These are phyloP conservation scores for Leptodactylus fallax DNA, from an alignment of 2,797 vertebrate species.

Conservation along the genomic window DNA sequence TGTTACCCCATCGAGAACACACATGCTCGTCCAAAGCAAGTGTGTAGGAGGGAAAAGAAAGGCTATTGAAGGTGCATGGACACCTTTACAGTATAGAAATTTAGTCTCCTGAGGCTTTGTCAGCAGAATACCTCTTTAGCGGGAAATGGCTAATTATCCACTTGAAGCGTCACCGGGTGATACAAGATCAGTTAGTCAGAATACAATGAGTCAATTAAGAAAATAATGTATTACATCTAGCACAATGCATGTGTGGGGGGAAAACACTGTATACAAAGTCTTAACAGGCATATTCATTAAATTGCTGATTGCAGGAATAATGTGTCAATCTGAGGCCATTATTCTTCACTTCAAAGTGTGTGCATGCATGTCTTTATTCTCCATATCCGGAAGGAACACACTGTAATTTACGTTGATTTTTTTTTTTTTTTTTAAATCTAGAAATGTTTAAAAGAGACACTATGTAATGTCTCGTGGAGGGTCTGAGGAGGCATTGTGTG, in stretches of 20 bases:
- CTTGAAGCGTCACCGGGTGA: neutral
- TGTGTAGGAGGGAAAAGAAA: too few relatives aligned
- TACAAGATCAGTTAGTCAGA: conserved; percentile 6
- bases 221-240: conserved; percentile 4
- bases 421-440: too few relatives aligned
- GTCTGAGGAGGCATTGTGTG: too few relatives aligned
- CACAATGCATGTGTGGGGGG: neutral
- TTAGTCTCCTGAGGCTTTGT: neutral
- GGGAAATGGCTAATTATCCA: conserved; percentile 8
- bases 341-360: neutral
- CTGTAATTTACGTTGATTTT: neutral
- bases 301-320: conserved; percentile 7
- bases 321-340: too few relatives aligned
- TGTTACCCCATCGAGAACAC: too few relatives aligned
- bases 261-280: neutral
- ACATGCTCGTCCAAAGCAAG: too few relatives aligned
- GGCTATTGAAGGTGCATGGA: too few relatives aligned
- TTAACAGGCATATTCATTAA: neutral
- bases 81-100: neutral
- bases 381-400: neutral
- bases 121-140: neutral
- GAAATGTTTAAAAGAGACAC: too few relatives aligned
- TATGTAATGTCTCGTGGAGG: too few relatives aligned
- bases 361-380: neutral
- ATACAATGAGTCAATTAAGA: conserved; percentile 11